phyloP scores from a whole-genome alignment of 2,113 vertebrate species.

The Morone chrysops region DNA sequence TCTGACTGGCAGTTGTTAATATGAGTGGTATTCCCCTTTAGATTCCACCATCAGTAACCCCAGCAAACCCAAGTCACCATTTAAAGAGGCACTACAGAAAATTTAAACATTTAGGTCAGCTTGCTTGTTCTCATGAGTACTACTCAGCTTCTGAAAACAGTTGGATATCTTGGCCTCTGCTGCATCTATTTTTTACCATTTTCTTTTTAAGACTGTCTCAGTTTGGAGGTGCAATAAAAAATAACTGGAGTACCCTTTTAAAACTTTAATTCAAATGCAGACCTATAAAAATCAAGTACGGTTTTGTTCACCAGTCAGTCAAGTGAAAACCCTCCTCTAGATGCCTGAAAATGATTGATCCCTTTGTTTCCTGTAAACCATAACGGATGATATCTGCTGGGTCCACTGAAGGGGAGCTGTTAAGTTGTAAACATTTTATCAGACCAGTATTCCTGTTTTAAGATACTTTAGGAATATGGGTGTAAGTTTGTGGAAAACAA shows the following conservation, averaged over 20 bases:
- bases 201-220: too few relatives aligned
- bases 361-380: slow-evolving; percentile 30
- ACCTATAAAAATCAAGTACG: background rate
- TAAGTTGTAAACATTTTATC: slow-evolving; percentile 62
- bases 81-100: background rate
- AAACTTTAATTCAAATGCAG: background rate
- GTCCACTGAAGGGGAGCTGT: slow-evolving; percentile 28
- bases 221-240: background rate
- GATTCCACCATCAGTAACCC: slow-evolving; percentile 24
- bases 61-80: background rate
- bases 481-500: slow-evolving; percentile 35
- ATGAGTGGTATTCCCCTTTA: slow-evolving; percentile 49
- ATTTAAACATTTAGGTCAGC: background rate
- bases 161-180: background rate
- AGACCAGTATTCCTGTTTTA: slow-evolving; percentile 38
- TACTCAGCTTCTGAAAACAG: too few relatives aligned
- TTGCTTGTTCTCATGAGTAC: too few relatives aligned
- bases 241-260: background rate
- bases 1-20: slow-evolving; percentile 55
- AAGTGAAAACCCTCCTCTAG: background rate
- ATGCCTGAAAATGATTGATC: background rate
- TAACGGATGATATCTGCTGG: slow-evolving; percentile 12
- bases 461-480: slow-evolving; percentile 46
- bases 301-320: background rate
- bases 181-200: background rate